These are phyloP conservation scores for Brachylomia viminalis DNA, from an alignment of 2,888 invertebrate genomes.

Conservation along the genomic window DNA sequence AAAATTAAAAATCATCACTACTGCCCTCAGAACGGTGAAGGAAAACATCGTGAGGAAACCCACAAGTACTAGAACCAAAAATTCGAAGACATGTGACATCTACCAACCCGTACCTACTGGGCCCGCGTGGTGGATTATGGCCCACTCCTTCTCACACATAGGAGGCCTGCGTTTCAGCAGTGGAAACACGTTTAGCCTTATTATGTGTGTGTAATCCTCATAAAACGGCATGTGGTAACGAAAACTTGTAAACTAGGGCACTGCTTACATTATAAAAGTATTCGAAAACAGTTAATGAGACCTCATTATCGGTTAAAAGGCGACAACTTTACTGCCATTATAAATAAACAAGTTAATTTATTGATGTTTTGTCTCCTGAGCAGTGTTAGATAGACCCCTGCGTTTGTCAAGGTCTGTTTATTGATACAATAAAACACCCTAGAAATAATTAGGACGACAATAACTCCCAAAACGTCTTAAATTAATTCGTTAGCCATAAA, in stretches of 20 bases:
- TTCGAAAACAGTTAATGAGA: constrained; percentile 78
- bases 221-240: constrained; percentile 37
- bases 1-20: too few relatives aligned
- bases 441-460: constrained; percentile 52
- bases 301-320: constrained; percentile 81
- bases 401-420: constrained; percentile 79
- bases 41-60: too few relatives aligned
- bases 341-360: constrained; percentile 82
- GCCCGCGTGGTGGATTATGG: too few relatives aligned
- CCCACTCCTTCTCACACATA: too few relatives aligned
- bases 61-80: too few relatives aligned
- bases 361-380: constrained; percentile 79
- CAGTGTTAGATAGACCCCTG: constrained; percentile 74
- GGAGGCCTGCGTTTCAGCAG: too few relatives aligned
- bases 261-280: constrained; percentile 71
- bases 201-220: not conserved
- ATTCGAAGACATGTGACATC: too few relatives aligned
- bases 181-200: too few relatives aligned
- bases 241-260: constrained; percentile 64
- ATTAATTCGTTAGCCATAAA: constrained; percentile 60
- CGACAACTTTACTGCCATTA: constrained; percentile 82
- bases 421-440: constrained; percentile 73
- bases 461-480: constrained; percentile 35
- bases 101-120: too few relatives aligned
- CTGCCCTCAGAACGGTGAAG: too few relatives aligned